Evolutionary conservation across 1,140 invertebrate species (phyloP).

Genomic region (Drosophila cardini): DNA sequence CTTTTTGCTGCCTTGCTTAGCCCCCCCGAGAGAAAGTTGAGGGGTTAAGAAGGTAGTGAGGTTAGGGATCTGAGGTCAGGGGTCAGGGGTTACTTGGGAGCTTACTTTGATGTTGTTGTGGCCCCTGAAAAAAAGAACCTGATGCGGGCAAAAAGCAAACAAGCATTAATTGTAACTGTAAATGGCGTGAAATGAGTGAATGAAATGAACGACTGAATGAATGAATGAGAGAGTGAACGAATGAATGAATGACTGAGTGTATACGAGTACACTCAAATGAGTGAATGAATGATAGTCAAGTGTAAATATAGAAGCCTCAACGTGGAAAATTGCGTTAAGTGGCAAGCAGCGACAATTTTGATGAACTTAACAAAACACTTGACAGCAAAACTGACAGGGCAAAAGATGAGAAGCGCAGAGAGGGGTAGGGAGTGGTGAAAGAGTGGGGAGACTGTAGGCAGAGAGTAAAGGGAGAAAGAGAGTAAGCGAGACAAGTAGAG

Average conservation of each 20-base stretch:
- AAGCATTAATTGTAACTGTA: constrained; percentile 81
- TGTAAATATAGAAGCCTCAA: constrained; percentile 48
- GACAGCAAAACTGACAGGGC: constrained; percentile 55
- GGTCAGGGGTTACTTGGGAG: constrained; percentile 6
- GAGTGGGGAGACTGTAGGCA: background rate
- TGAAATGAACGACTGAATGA: constrained; percentile 52
- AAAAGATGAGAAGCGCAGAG: background rate
- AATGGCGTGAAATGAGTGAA: constrained; percentile 72
- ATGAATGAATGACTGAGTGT: constrained; percentile 49
- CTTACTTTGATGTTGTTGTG: constrained; percentile 61
- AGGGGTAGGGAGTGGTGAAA: background rate
- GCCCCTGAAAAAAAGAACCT: background rate
- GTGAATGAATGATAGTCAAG: constrained; percentile 36
- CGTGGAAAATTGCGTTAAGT: constrained; percentile 73
- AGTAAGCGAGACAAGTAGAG: constrained; percentile 16
- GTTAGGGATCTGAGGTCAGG: background rate
- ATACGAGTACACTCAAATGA: too few species aligned
- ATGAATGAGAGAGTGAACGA: constrained; percentile 45
- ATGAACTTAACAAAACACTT: constrained; percentile 83
- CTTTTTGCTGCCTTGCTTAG: constrained; percentile 58
- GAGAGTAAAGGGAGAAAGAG: constrained; percentile 11
- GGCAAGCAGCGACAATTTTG: constrained; percentile 74
- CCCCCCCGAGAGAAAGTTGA: constrained; percentile 2
- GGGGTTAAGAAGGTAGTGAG: background rate
- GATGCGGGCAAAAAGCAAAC: constrained; percentile 73